A percentile compares a stretch with the other conserved stretches of the same genome.
Evolutionary conservation across 2,113 vertebrate species (phyloP).

Genomic region (Ornithorhynchus anatinus): DNA sequence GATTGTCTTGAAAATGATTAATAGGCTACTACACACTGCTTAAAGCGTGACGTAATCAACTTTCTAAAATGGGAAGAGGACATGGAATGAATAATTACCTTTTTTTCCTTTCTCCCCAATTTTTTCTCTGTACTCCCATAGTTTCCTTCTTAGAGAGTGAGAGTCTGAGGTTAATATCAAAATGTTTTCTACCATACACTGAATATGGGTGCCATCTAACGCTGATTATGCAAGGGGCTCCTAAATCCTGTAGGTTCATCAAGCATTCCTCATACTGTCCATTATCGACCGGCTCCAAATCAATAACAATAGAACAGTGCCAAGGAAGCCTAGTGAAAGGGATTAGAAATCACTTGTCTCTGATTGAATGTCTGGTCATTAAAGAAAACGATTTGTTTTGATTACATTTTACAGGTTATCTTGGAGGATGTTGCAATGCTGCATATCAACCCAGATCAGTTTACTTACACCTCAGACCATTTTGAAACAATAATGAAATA

Average conservation of each 20-base stretch:
- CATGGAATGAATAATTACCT: neutral
- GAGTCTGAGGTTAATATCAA: neutral
- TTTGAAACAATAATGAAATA: constrained; percentile 87
- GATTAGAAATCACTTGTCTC: neutral
- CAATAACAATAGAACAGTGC: neutral
- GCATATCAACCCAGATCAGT: constrained; percentile 94
- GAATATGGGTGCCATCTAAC: neutral
- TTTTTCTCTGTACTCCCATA: neutral
- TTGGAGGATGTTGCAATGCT: constrained; percentile 96
- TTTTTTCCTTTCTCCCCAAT: neutral
- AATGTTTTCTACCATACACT: neutral
- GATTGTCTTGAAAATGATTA: neutral
- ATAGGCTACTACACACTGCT: neutral
- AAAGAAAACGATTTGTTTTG: neutral
- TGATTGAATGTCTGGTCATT: neutral
- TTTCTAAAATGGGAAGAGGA: constrained; percentile 7
- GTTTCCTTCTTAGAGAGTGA: neutral
- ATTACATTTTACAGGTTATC: constrained; percentile 83
- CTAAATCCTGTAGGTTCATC: too few relatives aligned
- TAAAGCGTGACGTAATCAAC: neutral
- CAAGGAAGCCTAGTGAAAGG: neutral
- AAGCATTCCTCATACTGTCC: neutral
- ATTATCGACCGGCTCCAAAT: neutral
- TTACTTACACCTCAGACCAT: constrained; percentile 97
- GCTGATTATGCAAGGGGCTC: neutral